Base-by-base conservation (phyloP, 2,797 vertebrate genomes). In the Botia kubotai region DNA sequence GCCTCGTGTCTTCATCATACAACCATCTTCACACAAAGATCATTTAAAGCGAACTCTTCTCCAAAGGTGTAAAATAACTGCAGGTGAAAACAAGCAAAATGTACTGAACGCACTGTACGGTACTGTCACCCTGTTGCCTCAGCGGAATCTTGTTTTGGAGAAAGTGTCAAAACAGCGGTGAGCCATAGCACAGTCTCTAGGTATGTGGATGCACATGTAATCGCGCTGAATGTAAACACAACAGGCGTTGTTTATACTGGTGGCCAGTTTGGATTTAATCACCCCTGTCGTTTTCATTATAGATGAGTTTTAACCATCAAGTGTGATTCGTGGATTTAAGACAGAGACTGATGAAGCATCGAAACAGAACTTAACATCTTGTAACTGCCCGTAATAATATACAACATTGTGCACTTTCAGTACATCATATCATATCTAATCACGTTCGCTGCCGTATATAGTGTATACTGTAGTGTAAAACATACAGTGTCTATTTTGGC, bases 401-500 rank as follows among this genome's bases (percentile, higher is more conserved):
- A 23, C 66, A 23, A 13, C 12, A 67, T 17, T 12, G 21, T 62
- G 23, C 39, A 29, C 23, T 48, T 57, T 26, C 13, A 68, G 11
- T 26, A 57, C 19, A 39, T 23, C 26, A 43, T 1, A 33, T 79
- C 43, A 13, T 29, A 48, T 65, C 43, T 60, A 8, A 68, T 55
- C 53, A 53, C 39, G 26, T 73, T 23, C 65, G 23, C 8, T 55
- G 75, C 50, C 55, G 43, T 58, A 46, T 74, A 68, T 67, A 63
- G 75, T 53, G n/a, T 39, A 77, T 69, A 53, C 80, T 63, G 58
- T 65, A 66, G 48, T 29, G 77, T 68, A 36, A 72, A 67, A 82
- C 73, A 75, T 52, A 10, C 73, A 80, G 23, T 46, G 53, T 69
- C 77, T 85, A 82, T 84, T 75, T 79, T 72, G 67, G 66, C 66